Evolutionary conservation across 2,113 vertebrate species (phyloP).

Genomic region (Lasiurus borealis): DNA sequence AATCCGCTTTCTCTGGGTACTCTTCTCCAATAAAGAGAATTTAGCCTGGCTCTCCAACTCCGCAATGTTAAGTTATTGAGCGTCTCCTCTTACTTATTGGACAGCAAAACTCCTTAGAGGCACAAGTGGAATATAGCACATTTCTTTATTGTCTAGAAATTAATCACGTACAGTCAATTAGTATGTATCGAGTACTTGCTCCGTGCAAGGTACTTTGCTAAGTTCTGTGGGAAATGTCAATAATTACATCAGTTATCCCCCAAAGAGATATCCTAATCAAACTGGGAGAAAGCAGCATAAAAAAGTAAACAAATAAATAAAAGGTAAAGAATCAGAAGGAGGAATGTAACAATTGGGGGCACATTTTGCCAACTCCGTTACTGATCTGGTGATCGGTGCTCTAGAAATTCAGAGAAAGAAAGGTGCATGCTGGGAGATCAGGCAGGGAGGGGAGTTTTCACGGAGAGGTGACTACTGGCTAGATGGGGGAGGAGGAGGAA

Average conservation of each 20-base stretch:
- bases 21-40: neutral
- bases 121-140: neutral
- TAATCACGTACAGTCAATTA: neutral
- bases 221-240: neutral
- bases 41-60: neutral
- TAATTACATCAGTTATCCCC: neutral
- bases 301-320: neutral
- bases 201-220: neutral
- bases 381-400: neutral
- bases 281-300: neutral
- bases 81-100: neutral
- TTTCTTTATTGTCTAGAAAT: conserved; percentile 6
- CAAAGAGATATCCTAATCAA: conserved; percentile 46
- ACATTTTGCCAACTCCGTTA: neutral
- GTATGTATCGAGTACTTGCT: neutral
- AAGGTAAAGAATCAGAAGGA: neutral
- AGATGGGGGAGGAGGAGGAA: neutral
- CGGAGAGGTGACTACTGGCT: neutral
- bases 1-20: neutral
- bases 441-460: neutral
- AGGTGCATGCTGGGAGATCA: neutral
- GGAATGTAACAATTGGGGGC: neutral
- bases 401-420: neutral
- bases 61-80: neutral
- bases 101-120: neutral